A percentile compares a stretch with the other conserved stretches of the same genome.
These are phyloP conservation scores for Momotus momota DNA, from an alignment of 2,797 vertebrate species.

Conservation along the genomic window DNA sequence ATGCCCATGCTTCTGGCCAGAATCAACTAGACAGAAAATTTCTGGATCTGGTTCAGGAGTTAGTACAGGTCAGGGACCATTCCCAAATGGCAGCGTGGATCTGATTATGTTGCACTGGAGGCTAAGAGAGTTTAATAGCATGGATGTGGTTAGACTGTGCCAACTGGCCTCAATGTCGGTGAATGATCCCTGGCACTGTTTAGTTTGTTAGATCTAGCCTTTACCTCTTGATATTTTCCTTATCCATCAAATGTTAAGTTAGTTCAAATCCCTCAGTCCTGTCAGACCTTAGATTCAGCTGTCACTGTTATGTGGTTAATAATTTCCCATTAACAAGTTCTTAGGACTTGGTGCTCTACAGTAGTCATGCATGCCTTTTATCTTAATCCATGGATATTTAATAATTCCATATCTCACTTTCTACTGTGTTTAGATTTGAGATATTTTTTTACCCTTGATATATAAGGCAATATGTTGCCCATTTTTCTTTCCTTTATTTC, in stretches of 20 bases:
- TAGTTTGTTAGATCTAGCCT: background rate
- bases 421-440: background rate
- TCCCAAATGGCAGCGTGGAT: background rate
- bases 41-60: background rate
- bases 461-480: background rate
- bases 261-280: background rate
- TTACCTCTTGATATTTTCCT: slow-evolving; percentile 18
- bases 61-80: background rate
- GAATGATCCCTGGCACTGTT: background rate
- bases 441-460: background rate
- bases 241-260: background rate
- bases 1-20: background rate
- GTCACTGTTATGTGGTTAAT: background rate
- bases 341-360: background rate
- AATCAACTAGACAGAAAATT: background rate
- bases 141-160: background rate
- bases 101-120: background rate
- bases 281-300: background rate
- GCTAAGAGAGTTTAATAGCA: background rate
- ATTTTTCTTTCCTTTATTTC: background rate
- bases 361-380: background rate
- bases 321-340: background rate
- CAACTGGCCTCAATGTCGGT: background rate
- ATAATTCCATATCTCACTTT: background rate
- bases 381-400: background rate